phyloP scores from a whole-genome alignment of 2,113 vertebrate genomes.

The Hypocryptadius cinnamomeus region DNA sequence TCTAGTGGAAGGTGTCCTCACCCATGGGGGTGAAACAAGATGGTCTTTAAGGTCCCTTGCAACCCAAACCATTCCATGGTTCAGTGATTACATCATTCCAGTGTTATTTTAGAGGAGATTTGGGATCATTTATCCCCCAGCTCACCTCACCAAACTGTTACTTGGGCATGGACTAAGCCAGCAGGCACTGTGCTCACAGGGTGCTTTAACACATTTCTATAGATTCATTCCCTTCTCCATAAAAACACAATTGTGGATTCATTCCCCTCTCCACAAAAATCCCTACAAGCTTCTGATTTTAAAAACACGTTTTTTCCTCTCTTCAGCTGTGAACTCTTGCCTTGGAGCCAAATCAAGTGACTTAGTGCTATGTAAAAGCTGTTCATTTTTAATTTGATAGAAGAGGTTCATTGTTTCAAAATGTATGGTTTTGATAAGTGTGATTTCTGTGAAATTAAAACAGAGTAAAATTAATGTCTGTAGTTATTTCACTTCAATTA shows the following conservation, averaged over 20 bases:
- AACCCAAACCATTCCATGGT: not conserved
- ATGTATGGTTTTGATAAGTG: not conserved
- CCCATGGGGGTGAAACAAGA: not conserved
- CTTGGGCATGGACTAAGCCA: not conserved
- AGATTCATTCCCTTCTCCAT: not conserved
- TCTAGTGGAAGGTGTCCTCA: not conserved
- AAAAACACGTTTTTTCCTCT: not conserved
- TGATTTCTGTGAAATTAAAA: slow-evolving; percentile 21
- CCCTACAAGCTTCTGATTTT: not conserved
- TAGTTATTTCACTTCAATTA: slow-evolving; percentile 37
- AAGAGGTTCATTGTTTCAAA: not conserved
- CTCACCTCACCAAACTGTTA: not conserved
- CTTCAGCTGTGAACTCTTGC: not conserved
- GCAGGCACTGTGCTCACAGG: too few relatives aligned
- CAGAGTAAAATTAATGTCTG: slow-evolving; percentile 19
- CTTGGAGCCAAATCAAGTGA: not conserved
- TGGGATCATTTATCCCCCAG: not conserved
- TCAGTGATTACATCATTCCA: too few relatives aligned
- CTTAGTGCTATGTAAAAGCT: not conserved
- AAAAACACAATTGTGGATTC: not conserved
- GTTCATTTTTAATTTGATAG: slow-evolving; percentile 1
- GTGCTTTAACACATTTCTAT: not conserved
- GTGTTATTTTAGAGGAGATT: not conserved
- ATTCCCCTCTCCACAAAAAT: not conserved
- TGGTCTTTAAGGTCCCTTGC: not conserved